Conservation (phyloP, 2,113 vertebrate species). For the Peromyscus leucopus region DNA sequence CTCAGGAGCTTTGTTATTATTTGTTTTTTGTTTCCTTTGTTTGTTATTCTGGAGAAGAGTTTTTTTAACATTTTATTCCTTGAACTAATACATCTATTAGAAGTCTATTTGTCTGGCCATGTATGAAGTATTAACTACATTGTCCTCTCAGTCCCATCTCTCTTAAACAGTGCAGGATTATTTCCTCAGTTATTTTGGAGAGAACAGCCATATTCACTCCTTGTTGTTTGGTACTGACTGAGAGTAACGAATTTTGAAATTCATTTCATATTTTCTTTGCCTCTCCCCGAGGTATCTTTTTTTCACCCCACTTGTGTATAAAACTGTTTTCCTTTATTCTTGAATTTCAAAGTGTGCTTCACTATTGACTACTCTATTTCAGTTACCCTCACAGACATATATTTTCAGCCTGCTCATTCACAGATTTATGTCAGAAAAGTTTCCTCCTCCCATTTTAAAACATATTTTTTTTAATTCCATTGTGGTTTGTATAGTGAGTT, state of each 20-base stretch:
- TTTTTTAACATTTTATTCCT: background rate
- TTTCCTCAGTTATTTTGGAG: background rate
- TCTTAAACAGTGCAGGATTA: background rate
- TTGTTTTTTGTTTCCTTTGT: background rate
- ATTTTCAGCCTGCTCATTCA: slow-evolving; percentile 10
- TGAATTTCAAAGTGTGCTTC: background rate
- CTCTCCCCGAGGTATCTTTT: background rate
- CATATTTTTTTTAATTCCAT: background rate
- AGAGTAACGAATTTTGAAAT: background rate
- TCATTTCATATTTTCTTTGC: background rate
- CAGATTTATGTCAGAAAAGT: background rate
- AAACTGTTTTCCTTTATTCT: background rate
- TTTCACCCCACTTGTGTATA: background rate
- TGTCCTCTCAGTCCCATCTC: background rate
- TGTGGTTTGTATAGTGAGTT: background rate
- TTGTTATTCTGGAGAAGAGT: background rate
- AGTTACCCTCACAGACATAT: background rate
- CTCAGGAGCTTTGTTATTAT: background rate
- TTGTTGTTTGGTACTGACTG: background rate
- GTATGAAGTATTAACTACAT: background rate
- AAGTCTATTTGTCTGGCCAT: background rate
- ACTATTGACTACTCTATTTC: background rate
- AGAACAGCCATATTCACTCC: background rate
- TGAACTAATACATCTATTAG: background rate
- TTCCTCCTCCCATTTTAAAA: background rate